phyloP scores from a whole-genome alignment of 2,888 invertebrate species.

The Cotesia congregata region DNA sequence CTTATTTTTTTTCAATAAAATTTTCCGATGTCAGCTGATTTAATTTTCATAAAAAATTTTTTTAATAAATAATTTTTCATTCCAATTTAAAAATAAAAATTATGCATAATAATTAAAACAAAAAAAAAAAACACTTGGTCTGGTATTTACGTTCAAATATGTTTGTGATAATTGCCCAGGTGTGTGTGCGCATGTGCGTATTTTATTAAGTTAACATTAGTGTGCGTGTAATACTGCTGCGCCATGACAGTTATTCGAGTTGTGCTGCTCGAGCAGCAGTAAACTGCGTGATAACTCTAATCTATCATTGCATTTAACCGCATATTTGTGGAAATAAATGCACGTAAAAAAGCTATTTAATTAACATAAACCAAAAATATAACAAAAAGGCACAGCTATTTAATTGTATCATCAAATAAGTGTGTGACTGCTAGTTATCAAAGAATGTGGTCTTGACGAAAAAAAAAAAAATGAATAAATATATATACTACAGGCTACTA shows the following conservation, averaged over 20 bases:
- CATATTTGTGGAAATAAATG: not conserved
- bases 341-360: not conserved
- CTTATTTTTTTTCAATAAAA: too few relatives aligned
- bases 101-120: not conserved
- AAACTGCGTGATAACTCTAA: conserved; percentile 11
- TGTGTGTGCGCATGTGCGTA: not conserved
- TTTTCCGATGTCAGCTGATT: too few relatives aligned
- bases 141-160: not conserved
- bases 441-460: conserved; percentile 3
- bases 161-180: not conserved
- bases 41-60: too few relatives aligned
- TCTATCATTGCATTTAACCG: conserved; percentile 17
- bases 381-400: not conserved
- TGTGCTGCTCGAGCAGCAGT: conserved; percentile 29
- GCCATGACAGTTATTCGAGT: conserved; percentile 38
- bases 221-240: conserved; percentile 11
- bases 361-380: conserved; percentile 2
- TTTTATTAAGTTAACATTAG: not conserved
- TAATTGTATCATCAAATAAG: conserved; percentile 9
- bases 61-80: too few relatives aligned
- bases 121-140: not conserved
- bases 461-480: conserved; percentile 4
- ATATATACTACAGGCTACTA: not conserved
- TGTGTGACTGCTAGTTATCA: not conserved
- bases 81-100: not conserved